phyloP scores from a whole-genome alignment of 1,140 invertebrate species.

The Oncopeltus fasciatus region DNA sequence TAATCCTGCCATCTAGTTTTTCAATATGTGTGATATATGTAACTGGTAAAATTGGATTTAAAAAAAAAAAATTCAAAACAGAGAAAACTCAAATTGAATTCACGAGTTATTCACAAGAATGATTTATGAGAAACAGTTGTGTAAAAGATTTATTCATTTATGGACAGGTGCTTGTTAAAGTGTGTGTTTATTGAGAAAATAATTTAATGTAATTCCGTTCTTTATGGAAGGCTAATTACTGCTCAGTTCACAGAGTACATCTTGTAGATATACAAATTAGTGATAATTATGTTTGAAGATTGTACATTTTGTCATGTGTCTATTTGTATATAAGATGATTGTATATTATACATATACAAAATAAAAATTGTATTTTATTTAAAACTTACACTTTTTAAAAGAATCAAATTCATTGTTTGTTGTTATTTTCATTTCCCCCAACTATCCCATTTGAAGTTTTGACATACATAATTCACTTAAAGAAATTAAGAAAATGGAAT shows the following conservation, averaged over 20 bases:
- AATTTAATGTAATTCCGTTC: slow-evolving; percentile 2
- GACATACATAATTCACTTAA: not conserved
- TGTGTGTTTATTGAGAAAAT: too few species aligned
- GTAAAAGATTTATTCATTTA: too few species aligned
- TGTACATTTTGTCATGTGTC: slow-evolving; percentile 2
- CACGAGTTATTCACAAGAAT: too few species aligned
- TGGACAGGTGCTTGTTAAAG: too few species aligned
- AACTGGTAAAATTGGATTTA: too few species aligned
- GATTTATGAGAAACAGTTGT: too few species aligned
- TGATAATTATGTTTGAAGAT: not conserved
- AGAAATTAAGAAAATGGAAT: not conserved
- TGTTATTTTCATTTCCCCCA: too few species aligned
- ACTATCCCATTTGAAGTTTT: not conserved
- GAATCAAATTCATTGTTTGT: slow-evolving; percentile 4
- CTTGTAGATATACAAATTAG: not conserved
- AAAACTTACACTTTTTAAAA: slow-evolving; percentile 7
- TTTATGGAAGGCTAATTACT: not conserved
- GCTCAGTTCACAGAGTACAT: not conserved
- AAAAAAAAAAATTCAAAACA: too few species aligned
- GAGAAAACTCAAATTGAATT: too few species aligned
- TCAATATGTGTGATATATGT: too few species aligned
- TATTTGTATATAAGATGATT: slow-evolving; percentile 6
- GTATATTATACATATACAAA: slow-evolving; percentile 4
- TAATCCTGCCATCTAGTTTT: too few species aligned
- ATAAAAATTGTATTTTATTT: slow-evolving; percentile 6